These are phyloP conservation scores for Silurus glanis DNA, from an alignment of 2,113 vertebrate genomes.

Conservation along the genomic window DNA sequence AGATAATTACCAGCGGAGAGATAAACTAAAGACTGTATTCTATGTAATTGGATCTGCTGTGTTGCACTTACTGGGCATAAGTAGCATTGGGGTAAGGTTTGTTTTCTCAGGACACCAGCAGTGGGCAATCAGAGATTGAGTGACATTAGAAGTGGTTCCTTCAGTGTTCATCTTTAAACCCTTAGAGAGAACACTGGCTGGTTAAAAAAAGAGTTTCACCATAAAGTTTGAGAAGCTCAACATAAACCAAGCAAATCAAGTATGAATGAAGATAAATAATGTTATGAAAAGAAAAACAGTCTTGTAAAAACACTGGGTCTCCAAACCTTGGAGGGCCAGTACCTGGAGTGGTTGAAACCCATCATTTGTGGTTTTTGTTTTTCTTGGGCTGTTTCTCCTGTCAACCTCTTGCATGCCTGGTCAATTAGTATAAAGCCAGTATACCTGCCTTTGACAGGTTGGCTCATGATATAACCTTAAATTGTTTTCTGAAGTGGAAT, in stretches of 20 bases:
- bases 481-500: slow-evolving; percentile 56
- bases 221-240: slow-evolving; percentile 39
- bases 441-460: slow-evolving; percentile 62
- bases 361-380: slow-evolving; percentile 25
- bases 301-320: slow-evolving; percentile 40
- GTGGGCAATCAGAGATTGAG: slow-evolving; percentile 56
- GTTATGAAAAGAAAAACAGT: slow-evolving; percentile 31
- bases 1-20: slow-evolving; percentile 98
- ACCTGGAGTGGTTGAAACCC: slow-evolving; percentile 18
- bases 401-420: slow-evolving; percentile 50
- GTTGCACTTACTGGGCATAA: slow-evolving; percentile 70
- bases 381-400: slow-evolving; percentile 30
- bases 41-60: slow-evolving; percentile 92
- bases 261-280: slow-evolving; percentile 42
- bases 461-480: slow-evolving; percentile 55
- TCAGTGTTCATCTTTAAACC: slow-evolving; percentile 54
- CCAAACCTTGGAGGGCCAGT: neutral
- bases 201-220: slow-evolving; percentile 30
- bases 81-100: slow-evolving; percentile 56
- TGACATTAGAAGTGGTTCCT: slow-evolving; percentile 54
- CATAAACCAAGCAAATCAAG: slow-evolving; percentile 49
- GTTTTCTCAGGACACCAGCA: slow-evolving; percentile 45
- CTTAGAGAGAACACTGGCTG: slow-evolving; percentile 50
- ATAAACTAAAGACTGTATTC: slow-evolving; percentile 96
- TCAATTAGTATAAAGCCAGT: slow-evolving; percentile 68